Base-by-base conservation (phyloP, 2,797 vertebrate genomes). In the Fistularia tabacaria region DNA sequence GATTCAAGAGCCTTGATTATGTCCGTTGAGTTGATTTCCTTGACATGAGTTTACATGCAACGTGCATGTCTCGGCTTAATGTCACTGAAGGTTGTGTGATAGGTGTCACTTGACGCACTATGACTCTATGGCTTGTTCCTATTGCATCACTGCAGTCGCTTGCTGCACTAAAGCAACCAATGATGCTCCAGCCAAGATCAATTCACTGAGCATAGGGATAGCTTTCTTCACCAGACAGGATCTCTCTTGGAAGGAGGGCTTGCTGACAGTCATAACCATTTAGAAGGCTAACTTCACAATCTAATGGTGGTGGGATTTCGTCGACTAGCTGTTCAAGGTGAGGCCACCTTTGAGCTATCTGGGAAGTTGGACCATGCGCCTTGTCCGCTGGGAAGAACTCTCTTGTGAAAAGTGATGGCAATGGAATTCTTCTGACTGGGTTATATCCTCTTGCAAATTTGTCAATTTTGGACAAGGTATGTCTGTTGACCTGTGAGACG, bases 241-340 rank as follows among this genome's bases (percentile, higher is more conserved):
- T 25, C 14, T 77, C 65, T 6, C 14, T 65, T 39, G 69, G 57
- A 10, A 73, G 43, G 12, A 71, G 51, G 12, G 64, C 57, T 68
- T 64, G 56, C 25, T 72, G 59, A 14, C 72, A 76, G 11, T 68
- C 65, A 41, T 58, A 65, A 5, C 48, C 5, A 0, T 44, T 59
- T 0, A 64, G 25, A 25, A 5, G 9, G 1, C 55, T 50, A 12
- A 54, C 54, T 59, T 76, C 39, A 6, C 59, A 80, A 1, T 64
- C 57, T 3, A 72, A 3, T 5, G 4, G 46, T 12, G n/a, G n/a
- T n/a, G n/a, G 53, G 62, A 78, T 64, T 14, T 57, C 71, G 6
- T 71, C 52, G 7, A 13, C 37, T 1, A 77, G 6, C 11, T 69
- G 42, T 47, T 81, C 38, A 0, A 77, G 14, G n/a, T 79, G 59